Conservation (phyloP, 2,888 invertebrate species). For the Cephus spinipes region DNA sequence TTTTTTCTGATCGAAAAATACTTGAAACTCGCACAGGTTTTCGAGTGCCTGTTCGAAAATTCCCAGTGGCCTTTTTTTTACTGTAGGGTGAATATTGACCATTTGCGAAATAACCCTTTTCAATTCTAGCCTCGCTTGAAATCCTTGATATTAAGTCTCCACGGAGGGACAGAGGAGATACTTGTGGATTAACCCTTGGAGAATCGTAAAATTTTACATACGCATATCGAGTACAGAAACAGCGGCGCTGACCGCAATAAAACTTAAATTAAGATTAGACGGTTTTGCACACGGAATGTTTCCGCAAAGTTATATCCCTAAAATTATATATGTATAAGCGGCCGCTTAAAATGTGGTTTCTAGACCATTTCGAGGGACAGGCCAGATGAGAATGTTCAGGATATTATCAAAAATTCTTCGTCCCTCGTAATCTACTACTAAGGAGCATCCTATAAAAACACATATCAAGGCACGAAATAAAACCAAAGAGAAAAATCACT, state of each 20-base stretch:
- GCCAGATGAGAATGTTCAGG: neutral
- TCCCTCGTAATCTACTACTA: neutral
- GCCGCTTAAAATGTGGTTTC: neutral
- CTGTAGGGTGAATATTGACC: neutral
- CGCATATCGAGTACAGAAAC: neutral
- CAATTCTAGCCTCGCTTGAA: neutral
- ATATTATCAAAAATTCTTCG: neutral
- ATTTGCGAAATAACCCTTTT: neutral
- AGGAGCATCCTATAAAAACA: neutral
- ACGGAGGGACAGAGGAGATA: neutral
- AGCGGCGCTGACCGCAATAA: conserved; percentile 1
- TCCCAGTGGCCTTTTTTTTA: neutral
- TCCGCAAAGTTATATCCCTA: neutral
- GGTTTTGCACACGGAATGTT: neutral
- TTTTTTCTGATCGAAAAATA: neutral
- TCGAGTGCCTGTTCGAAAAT: neutral
- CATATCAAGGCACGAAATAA: neutral
- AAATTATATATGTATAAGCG: neutral
- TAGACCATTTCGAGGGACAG: neutral
- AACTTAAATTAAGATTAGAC: conserved; percentile 5
- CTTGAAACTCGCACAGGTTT: neutral
- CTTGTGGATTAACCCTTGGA: neutral
- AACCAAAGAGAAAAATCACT: neutral
- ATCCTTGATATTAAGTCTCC: neutral
- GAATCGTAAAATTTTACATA: conserved; percentile 7